Base-by-base conservation (phyloP, 1,140 invertebrate species). In the Caenorhabditis inopinata region DNA sequence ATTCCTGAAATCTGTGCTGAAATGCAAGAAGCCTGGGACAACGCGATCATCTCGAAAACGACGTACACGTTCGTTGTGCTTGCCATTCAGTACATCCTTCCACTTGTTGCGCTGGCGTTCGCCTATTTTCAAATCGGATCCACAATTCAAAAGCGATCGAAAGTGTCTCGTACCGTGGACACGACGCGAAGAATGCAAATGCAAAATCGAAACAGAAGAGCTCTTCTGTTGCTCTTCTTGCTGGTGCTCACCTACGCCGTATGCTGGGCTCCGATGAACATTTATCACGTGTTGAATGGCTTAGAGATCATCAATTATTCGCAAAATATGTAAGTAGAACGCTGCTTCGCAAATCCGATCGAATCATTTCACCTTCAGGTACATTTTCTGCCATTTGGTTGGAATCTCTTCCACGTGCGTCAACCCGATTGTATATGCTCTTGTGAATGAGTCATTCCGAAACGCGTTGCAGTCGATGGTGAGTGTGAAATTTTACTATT, bases 51-150 rank as follows among this genome's bases (percentile, higher is more conserved):
- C 35, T 89, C 85, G 6, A 78, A 85, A 25, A 62, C 81, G 38
- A 84, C 85, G 1, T 88, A 89, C 74, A 89, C 86, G 12, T 62
- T 88, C 9, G 75, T 79, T 12, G 86, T 87, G 11, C 75, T 89
- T 25, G 86, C 80, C 11, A 87, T 87, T 38, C 87, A 88, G 74
- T 88, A 88, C 62, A 53, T 89, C 35, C 79, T 88, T 18, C 87
- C 87, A n/a, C 80, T 88, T 38, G 79, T 78, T 45, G 83, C 87
- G 6, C 38, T 88, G 32, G 86, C 74, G 23, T 85, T 88, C 51
- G 85, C 86, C 12, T 88, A 88, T 75, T 83, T 81, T 32, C 87
- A 89, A 78, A 88, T 88, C 74, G 87, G 87, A 9, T 84, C 85
- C 11, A 88, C 85, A 6, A 88, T 88, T 58, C 79, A 85, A 23